These are phyloP conservation scores for Caenorhabditis sp. DNA, from an alignment of 2,888 invertebrate species.

Conservation along the genomic window DNA sequence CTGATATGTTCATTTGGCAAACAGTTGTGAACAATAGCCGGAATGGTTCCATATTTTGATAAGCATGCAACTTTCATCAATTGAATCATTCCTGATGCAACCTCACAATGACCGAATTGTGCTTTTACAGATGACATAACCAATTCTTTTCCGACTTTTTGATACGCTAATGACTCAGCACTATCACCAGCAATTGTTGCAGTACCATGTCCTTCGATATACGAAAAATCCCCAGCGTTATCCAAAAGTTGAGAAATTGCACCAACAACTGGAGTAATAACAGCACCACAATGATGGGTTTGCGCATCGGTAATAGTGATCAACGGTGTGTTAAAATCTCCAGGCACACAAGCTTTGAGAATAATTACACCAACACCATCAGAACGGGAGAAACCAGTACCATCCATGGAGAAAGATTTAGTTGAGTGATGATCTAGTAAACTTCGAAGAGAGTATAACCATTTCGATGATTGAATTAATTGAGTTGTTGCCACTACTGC, in stretches of 20 bases:
- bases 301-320: slow-evolving; percentile 26
- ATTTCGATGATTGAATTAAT: slow-evolving; percentile 43
- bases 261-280: slow-evolving; percentile 48
- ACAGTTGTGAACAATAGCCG: slow-evolving; percentile 39
- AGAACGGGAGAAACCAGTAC: slow-evolving; percentile 43
- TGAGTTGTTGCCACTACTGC: slow-evolving; percentile 48
- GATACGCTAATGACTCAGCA: slow-evolving; percentile 35
- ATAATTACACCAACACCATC: slow-evolving; percentile 51
- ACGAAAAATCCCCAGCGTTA: slow-evolving; percentile 32
- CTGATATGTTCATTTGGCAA: slow-evolving; percentile 47
- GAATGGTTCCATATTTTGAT: slow-evolving; percentile 26
- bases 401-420: slow-evolving; percentile 41
- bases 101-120: slow-evolving; percentile 51
- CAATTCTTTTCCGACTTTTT: slow-evolving; percentile 26
- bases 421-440: slow-evolving; percentile 42
- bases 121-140: slow-evolving; percentile 50
- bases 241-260: slow-evolving; percentile 39
- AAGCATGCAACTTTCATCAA: slow-evolving; percentile 38
- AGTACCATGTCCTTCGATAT: slow-evolving; percentile 47
- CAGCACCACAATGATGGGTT: slow-evolving; percentile 41
- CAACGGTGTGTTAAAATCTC: slow-evolving; percentile 4
- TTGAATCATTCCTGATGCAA: slow-evolving; percentile 50
- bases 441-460: slow-evolving; percentile 33
- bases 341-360: slow-evolving; percentile 20
- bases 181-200: slow-evolving; percentile 40